Base-by-base conservation (phyloP, 2,888 invertebrate genomes). In the Gari tellinella region DNA sequence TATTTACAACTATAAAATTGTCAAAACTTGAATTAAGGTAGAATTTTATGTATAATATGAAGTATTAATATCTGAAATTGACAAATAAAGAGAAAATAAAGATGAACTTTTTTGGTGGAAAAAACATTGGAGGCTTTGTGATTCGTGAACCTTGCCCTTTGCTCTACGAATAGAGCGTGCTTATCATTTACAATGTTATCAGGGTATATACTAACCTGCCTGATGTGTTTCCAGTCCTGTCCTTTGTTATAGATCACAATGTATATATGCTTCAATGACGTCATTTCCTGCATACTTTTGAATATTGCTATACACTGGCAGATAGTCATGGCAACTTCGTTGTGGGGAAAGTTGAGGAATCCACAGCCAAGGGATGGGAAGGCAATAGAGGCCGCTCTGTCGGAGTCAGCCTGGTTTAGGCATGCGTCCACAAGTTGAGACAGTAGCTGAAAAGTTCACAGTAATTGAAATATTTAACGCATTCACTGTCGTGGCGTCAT, bases 331-430 rank as follows among this genome's bases (percentile, higher is more conserved):
- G 72, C 67, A 14, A 57, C 51, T 8, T 65, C 52, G 21, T 45
- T 56, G 5, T 65, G 64, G 2, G 68, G 65, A 45, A 64, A 65
- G 14, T 61, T 61, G 0, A 72, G 68, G 40, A 65, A 77, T 1
- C 76, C 76, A 17, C 68, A 65, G 12, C 76, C 76, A 0, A 77
- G 65, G 10, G 76, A 46, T 2, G 76, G 76, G 43, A 77, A 68
- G 23, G 76, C 76, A 12, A 77, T 65, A 3, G 76, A 72, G 21
- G 68, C 31, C 65, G 68, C 55, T 17, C 48, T 65, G 38, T 64
- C 72, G n/a, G 55, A 31, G 19, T 77, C 65, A 0, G 76, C 76
- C 23, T 51, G 64, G 10, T 68, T 43, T 8, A 77, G 57, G 40
- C 76, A 77, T 4, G 23, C 38, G 21, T 43, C 45, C 1, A 72